Conservation (phyloP, 2,797 vertebrate species). For the Denticeps clupeoides region DNA sequence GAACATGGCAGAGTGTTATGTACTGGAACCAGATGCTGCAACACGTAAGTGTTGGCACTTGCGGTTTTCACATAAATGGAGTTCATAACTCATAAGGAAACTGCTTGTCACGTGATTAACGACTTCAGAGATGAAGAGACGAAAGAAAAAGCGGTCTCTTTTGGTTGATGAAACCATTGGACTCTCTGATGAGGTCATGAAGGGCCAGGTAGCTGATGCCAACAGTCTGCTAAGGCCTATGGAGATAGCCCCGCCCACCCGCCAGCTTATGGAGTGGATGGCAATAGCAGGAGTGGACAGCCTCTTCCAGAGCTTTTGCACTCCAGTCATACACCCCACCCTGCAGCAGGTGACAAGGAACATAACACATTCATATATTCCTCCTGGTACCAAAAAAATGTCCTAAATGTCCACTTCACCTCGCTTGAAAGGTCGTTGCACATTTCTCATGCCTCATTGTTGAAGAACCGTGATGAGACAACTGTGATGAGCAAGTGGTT, state of each 20-base stretch:
- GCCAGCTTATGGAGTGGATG: conserved; percentile 56
- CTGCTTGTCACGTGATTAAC: conserved; percentile 31
- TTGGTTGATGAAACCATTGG: conserved; percentile 53
- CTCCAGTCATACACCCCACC: conserved; percentile 24
- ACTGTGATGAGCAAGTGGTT: conserved; percentile 13
- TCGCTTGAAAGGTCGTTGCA: conserved; percentile 1
- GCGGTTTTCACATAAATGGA: neutral
- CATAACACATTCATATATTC: neutral
- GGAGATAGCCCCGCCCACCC: conserved; percentile 56
- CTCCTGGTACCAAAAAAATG: neutral
- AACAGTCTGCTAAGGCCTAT: conserved; percentile 36
- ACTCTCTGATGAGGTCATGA: conserved; percentile 47
- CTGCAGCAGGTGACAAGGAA: conserved; percentile 45
- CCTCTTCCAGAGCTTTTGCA: conserved; percentile 46
- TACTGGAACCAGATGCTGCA: conserved; percentile 52
- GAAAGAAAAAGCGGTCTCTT: conserved; percentile 48
- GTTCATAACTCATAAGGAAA: neutral
- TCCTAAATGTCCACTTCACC: neutral
- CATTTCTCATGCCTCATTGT: neutral
- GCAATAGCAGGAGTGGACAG: conserved; percentile 41
- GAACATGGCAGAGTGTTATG: conserved; percentile 40
- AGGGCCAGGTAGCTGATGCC: conserved; percentile 45
- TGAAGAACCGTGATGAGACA: too few relatives aligned
- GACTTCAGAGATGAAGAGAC: conserved; percentile 34
- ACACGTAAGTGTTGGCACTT: conserved; percentile 41